phyloP scores from a whole-genome alignment of 2,888 invertebrate species.

The Eucera pruinosa region DNA sequence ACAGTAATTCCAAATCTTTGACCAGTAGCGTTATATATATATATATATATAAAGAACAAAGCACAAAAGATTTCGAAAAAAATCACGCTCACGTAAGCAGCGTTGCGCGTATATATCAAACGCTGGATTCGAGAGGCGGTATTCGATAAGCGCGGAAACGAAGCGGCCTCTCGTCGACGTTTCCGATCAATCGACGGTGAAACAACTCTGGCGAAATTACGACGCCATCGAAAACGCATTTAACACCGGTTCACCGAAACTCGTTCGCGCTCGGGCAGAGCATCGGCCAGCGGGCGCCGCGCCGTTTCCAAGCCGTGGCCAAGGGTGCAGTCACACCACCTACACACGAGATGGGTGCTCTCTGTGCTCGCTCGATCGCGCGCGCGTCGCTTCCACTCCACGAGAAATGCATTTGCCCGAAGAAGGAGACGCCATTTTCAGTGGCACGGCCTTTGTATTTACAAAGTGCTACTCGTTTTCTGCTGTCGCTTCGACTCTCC shows the following conservation, averaged over 20 bases:
- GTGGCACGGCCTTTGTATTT: constrained; percentile 62
- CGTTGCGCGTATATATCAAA: neutral
- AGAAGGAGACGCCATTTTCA: constrained; percentile 70
- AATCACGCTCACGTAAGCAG: too few species aligned
- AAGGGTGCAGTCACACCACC: neutral
- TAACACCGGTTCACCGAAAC: constrained; percentile 48
- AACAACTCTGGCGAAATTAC: constrained; percentile 52
- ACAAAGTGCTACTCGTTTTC: constrained; percentile 72
- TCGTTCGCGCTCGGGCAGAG: constrained; percentile 29
- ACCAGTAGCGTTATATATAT: too few species aligned
- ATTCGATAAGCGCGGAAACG: constrained; percentile 18
- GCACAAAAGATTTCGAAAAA: too few species aligned
- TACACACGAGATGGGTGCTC: constrained; percentile 3
- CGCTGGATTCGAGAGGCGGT: constrained; percentile 8
- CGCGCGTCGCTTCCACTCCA: constrained; percentile 58
- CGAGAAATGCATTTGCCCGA: constrained; percentile 68
- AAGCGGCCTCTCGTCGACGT: constrained; percentile 8
- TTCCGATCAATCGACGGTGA: constrained; percentile 41
- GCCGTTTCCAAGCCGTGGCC: constrained; percentile 10
- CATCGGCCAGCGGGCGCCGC: neutral
- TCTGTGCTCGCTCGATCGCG: neutral
- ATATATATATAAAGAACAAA: too few species aligned
- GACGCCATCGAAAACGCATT: constrained; percentile 49
- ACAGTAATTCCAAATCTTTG: too few species aligned
- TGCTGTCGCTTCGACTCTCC: constrained; percentile 58